Conservation (phyloP, 2,113 vertebrate genomes). For the Caranx melampygus region DNA sequence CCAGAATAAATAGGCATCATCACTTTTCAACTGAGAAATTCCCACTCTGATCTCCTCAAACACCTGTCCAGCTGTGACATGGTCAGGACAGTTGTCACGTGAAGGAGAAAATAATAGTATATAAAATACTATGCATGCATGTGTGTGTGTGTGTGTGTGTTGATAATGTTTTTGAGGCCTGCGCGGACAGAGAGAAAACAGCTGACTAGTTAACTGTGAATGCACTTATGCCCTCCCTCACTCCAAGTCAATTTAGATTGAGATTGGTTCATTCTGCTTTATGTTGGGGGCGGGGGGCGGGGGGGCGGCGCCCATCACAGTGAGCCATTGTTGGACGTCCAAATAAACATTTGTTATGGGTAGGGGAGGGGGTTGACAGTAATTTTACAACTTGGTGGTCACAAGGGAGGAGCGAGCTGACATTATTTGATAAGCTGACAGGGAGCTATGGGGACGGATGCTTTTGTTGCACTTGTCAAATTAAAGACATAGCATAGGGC, state of each 20-base stretch:
- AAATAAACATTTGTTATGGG: slow-evolving; percentile 44
- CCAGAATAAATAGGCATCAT: slow-evolving; percentile 3
- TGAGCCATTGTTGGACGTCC: slow-evolving; percentile 30
- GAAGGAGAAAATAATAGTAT: not conserved
- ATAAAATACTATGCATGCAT: not conserved
- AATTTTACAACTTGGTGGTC: slow-evolving; percentile 43
- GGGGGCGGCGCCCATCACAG: slow-evolving; percentile 15
- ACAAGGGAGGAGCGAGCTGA: slow-evolving; percentile 31
- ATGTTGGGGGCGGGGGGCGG: not conserved
- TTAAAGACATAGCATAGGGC: slow-evolving; percentile 33
- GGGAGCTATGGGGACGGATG: slow-evolving; percentile 4
- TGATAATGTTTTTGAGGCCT: slow-evolving; percentile 32
- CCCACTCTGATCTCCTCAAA: not conserved
- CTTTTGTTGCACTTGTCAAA: slow-evolving; percentile 63
- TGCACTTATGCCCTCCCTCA: slow-evolving; percentile 5
- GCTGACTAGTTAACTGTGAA: slow-evolving; percentile 11
- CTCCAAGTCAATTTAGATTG: slow-evolving; percentile 41
- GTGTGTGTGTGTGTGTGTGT: too few relatives aligned
- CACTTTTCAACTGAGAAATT: slow-evolving; percentile 13
- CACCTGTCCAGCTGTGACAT: not conserved
- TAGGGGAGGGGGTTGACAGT: slow-evolving; percentile 8
- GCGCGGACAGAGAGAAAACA: not conserved
- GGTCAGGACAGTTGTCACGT: not conserved
- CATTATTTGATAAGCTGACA: slow-evolving; percentile 42
- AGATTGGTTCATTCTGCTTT: slow-evolving; percentile 35